Evolutionary conservation across 1,140 invertebrate genomes (phyloP), one percentile per base, ranked within the genome.

Genomic region (Caligus rogercresseyi): DNA sequence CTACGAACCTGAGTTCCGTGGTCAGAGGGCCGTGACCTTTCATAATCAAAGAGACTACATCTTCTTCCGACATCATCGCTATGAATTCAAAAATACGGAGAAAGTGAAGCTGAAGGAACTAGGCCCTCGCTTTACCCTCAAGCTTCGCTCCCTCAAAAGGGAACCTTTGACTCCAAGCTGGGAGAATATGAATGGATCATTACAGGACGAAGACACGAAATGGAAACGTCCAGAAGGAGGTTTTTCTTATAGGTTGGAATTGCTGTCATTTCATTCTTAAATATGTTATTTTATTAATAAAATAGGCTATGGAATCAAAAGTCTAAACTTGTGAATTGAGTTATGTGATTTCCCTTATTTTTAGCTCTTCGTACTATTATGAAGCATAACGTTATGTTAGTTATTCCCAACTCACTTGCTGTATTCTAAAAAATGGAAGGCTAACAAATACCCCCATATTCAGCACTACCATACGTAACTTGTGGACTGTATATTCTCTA

Each of bases 11-110:
- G 81, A 98, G 70, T 98, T 95, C 73, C 81, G 83, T 68, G 93
- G 93, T 1, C 78, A 92, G 16, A 78, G 93, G 66, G 91, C 84
- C 1, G 88, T 94, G 15, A 97, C 95, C 15, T 97, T 98, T 72
- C 95, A 98, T 73, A 98, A 98, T 77, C 95, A 98, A 72, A 78
- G 95, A 65, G 95, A 98, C 77, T 99, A 93, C 69, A 93, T 99
- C 69, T 99, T 98, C 74, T 96, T 98, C 70, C 80, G 95, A 60
- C 92, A 98, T 75, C 94, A 98, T 67, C 89, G 87, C 66, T 98
- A 98, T 72, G 86, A 93, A 69, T 97, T 98, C 74, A 84, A 87
- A 68, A 80, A 83, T 70, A 80, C 83, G 65, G 84, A 87, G 68
- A 82, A 80, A 67, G 85, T 85, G 0, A 87, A 82, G 66, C 75